A percentile compares a stretch with the other conserved stretches of the same genome.
Evolutionary conservation across 1,140 invertebrate genomes (phyloP).

Genomic region (Drosophila saltans): DNA sequence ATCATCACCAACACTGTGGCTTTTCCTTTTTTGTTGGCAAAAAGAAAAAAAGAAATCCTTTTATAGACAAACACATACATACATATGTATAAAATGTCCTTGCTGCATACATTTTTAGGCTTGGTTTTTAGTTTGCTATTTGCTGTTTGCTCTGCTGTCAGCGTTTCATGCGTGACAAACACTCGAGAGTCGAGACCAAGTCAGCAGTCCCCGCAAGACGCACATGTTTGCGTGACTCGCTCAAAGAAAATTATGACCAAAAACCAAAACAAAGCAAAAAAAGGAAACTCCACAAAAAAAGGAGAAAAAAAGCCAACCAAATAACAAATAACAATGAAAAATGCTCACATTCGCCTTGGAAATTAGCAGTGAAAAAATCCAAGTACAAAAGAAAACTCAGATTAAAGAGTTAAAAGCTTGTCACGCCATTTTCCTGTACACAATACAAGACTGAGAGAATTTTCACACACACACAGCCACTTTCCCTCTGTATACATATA

Average conservation of each 20-base stretch:
- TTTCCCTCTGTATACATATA: neutral
- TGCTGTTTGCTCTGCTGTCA: slow-evolving; percentile 75
- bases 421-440: slow-evolving; percentile 56
- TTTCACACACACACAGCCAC: neutral
- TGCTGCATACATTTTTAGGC: slow-evolving; percentile 69
- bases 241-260: slow-evolving; percentile 55
- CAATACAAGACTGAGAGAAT: slow-evolving; percentile 1
- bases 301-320: slow-evolving; percentile 24
- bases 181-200: slow-evolving; percentile 46
- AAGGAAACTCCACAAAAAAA: no score
- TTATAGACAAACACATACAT: slow-evolving; percentile 25
- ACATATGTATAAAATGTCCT: slow-evolving; percentile 48
- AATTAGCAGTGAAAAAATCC: slow-evolving; percentile 40
- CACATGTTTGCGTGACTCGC: slow-evolving; percentile 67
- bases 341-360: slow-evolving; percentile 58
- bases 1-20: slow-evolving; percentile 51
- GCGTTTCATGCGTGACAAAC: slow-evolving; percentile 77
- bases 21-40: slow-evolving; percentile 50
- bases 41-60: slow-evolving; percentile 55
- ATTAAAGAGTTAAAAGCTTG: slow-evolving; percentile 78
- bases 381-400: slow-evolving; percentile 46
- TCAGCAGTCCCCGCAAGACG: slow-evolving; percentile 8
- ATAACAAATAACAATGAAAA: slow-evolving; percentile 34
- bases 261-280: neutral
- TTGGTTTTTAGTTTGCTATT: slow-evolving; percentile 71